Base-by-base conservation (phyloP, 2,113 vertebrate species). In the Thamnaconus septentrionalis region DNA sequence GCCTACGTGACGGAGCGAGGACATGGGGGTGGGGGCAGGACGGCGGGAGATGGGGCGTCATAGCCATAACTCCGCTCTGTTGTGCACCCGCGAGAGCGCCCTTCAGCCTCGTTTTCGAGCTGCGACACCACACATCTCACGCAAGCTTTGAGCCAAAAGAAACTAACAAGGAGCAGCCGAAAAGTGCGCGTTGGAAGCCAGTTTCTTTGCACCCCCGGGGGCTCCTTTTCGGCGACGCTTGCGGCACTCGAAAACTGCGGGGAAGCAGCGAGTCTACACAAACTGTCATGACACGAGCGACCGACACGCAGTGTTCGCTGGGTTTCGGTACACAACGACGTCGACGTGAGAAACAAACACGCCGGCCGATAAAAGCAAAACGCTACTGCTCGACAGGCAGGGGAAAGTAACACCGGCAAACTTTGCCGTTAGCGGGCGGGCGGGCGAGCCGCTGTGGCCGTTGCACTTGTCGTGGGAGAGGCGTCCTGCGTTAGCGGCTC, bases 61-160 rank as follows among this genome's bases (percentile, higher is more conserved):
- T 43, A 49, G 66, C 60, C 64, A 59, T 53, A 72, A 76, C 76
- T 81, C 66, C 47, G 45, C 42, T 67, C 66, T 18, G 44, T 69
- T 66, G 18, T n/a, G 48, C 64, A 71, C 51, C 69, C 58, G 53
- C 75, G 66, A 74, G 64, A 72, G 74, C 78, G 79, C 18, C 60
- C 42, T 59, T 43, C 49, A 10, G 59, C 53, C 60, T 72, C 61
- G 8, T 60, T 82, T 84, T 61, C 8, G 78, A 85, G 82, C 85
- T 87, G 85, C 85, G 83, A 87, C 85, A 89, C 83, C 75, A 31
- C 18, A 31, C 18, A 31, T 31, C 18, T 31, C 18, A 31, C 18
- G 18, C 18, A 31, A 31, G 18, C 18, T 31, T 31, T 31, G 18
- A 31, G 18, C 18, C 18, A 31, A 31, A 31, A 31, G 18, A 31